Evolutionary conservation across 2,113 vertebrate genomes (phyloP).

Genomic region (Anolis sagrei): DNA sequence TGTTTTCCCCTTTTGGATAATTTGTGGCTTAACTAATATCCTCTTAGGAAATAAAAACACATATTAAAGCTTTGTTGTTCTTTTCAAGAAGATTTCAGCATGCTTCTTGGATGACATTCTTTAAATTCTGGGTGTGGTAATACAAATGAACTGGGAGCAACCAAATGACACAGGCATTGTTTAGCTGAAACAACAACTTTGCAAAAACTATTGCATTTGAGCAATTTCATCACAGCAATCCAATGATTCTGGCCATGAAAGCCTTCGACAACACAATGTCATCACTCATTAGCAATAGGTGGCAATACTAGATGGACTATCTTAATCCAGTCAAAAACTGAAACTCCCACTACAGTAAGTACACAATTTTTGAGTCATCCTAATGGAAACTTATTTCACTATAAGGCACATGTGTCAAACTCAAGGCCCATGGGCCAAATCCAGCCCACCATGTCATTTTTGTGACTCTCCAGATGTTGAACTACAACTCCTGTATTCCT

Average conservation of each 20-base stretch:
- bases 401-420: not conserved
- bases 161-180: slow-evolving; percentile 9
- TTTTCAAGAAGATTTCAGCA: slow-evolving; percentile 10
- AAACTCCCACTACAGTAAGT: not conserved
- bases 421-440: no score
- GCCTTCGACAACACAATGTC: no score
- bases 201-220: not conserved
- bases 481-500: no score
- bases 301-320: not conserved
- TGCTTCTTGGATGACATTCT: slow-evolving; percentile 18
- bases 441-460: no score
- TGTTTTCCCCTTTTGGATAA: not conserved
- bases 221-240: not conserved
- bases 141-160: not conserved
- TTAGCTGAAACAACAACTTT: slow-evolving; percentile 8
- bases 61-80: not conserved
- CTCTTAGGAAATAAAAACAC: slow-evolving; percentile 22
- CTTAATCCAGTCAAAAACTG: not conserved
- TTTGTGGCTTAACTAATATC: not conserved
- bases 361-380: not conserved
- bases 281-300: not conserved
- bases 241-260: no score
- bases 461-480: no score
- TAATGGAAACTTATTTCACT: not conserved
- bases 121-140: not conserved